Evolutionary conservation across 2,113 vertebrate species (phyloP).

Genomic region (Corythaeola cristata): DNA sequence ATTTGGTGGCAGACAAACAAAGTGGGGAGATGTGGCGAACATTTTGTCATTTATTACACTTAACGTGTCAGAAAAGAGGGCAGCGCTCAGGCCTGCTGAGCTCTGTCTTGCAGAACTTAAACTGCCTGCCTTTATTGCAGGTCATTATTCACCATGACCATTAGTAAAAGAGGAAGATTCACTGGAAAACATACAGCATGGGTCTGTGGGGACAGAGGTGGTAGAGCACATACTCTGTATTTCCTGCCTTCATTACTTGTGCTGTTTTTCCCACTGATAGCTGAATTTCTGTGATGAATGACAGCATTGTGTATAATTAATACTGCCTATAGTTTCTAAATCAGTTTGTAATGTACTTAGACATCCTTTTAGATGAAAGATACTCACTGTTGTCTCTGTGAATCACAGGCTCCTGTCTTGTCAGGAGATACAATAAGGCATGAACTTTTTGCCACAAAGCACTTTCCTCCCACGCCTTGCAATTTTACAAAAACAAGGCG

Average conservation of each 20-base stretch:
- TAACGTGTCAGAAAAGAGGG: background rate
- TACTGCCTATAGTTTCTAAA: background rate
- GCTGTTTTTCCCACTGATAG: background rate
- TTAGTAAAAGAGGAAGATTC: background rate
- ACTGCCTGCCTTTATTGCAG: background rate
- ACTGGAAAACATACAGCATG: background rate
- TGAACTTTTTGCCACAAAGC: background rate
- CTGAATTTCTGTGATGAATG: background rate
- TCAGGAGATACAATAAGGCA: background rate
- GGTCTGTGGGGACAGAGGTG: background rate
- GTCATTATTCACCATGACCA: background rate
- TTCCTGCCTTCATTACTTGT: background rate
- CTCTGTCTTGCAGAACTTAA: background rate
- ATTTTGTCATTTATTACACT: background rate
- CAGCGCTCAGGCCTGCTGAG: background rate
- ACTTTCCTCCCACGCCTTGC: background rate
- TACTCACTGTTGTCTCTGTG: background rate
- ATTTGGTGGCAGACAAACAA: background rate
- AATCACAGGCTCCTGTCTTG: background rate
- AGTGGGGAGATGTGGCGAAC: background rate
- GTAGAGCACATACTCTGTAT: background rate
- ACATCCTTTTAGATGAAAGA: background rate
- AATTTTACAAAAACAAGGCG: background rate
- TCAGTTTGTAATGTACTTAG: background rate
- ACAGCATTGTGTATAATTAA: background rate